phyloP scores from a whole-genome alignment of 2,888 invertebrate genomes.

The Furcula furcula region DNA sequence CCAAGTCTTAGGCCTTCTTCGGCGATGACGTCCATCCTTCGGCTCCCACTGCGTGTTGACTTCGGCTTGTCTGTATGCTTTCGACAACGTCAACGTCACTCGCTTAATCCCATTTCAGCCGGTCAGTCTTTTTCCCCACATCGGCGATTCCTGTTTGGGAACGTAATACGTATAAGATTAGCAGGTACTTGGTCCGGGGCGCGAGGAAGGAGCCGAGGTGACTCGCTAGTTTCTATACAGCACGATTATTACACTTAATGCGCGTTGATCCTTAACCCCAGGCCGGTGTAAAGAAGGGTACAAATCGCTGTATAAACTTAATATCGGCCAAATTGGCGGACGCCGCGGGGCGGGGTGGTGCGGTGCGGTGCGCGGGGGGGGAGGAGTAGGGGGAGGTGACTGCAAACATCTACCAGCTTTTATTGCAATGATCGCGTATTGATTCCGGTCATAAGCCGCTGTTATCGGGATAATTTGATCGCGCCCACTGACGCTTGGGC shows the following conservation, averaged over 20 bases:
- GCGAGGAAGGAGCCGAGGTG: too few species aligned
- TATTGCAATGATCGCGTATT: constrained; percentile 71
- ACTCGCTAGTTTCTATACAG: too few species aligned
- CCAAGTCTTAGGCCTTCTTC: too few species aligned
- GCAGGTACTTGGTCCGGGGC: too few species aligned
- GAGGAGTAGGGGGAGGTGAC: constrained; percentile 20
- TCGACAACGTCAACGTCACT: too few species aligned
- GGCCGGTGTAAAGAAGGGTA: constrained; percentile 70
- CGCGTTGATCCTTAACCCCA: constrained; percentile 22
- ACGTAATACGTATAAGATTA: too few species aligned
- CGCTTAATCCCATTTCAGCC: too few species aligned
- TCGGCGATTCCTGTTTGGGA: too few species aligned
- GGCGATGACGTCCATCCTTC: too few species aligned
- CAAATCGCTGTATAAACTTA: constrained; percentile 79
- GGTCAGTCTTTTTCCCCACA: too few species aligned
- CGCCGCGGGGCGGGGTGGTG: constrained; percentile 42
- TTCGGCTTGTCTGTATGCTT: too few species aligned
- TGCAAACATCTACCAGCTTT: constrained; percentile 68
- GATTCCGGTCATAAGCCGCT: constrained; percentile 70
- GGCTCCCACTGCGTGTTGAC: too few species aligned
- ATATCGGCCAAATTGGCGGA: constrained; percentile 72
- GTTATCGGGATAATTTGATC: constrained; percentile 57
- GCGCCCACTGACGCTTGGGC: constrained; percentile 2
- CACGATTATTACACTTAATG: constrained; percentile 6
- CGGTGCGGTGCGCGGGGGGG: constrained; percentile 12